Evolutionary conservation across 2,888 invertebrate species (phyloP), one percentile per base, ranked within the genome.

Genomic region (Notocelia uddmanniana): DNA sequence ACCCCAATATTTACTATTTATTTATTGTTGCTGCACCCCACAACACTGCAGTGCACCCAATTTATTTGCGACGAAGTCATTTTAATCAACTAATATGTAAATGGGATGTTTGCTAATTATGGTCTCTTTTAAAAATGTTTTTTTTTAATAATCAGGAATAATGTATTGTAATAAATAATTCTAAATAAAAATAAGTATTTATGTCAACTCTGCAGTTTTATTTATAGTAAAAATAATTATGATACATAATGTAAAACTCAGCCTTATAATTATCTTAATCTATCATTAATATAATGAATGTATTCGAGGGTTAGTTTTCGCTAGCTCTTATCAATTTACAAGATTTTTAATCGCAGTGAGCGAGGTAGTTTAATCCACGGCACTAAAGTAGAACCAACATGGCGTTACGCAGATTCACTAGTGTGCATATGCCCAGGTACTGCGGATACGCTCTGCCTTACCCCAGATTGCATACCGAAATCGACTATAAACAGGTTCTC

Each of bases 211-310:
- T 74, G 79, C 76, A 69, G 80, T 88, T 87, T 86, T 85, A 87
- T 86, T 74, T 62, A 81, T 82, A 72, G 50, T 87, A 78, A 87
- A 87, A 85, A 87, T 88, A 83, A 80, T 76, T 79, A 78, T 81
- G 69, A 78, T 75, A 76, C 77, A 80, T 75, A 75, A 76, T 75
- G 64, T 78, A 77, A 59, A 81, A 84, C 81, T 88, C 89, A 89
- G 89, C 89, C 89, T 89, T 89, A 88, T 85, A 77, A 77, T 78
- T 73, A 76, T 69, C 63, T 76, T 81, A 82, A 34, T 68, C 80
- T 79, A 81, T 80, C 82, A 86, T 85, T 83, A 82, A 83, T 84
- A 80, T 83, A 87, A 83, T 84, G 82, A 83, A 81, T 67, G 70
- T 71, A 72, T 57, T 64, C 54, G 64, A 64, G 52, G 64, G 63